Evolutionary conservation across 2,888 invertebrate genomes (phyloP), one percentile per base, ranked within the genome.

Genomic region (Noctua fimbriata): DNA sequence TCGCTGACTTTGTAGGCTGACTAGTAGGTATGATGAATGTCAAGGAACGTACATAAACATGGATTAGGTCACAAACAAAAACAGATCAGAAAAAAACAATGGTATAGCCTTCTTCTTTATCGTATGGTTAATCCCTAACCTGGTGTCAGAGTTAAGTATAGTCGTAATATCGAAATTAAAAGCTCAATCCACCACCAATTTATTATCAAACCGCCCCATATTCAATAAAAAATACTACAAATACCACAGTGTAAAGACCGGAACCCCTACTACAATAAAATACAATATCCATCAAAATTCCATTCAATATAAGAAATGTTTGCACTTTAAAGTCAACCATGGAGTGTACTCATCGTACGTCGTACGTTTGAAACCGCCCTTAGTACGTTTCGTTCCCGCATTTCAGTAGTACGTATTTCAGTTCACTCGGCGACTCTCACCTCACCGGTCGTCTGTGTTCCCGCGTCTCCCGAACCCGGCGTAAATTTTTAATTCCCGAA

Each of bases 401-500:
- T 86, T 86, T 87, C 52, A 74, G 66, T 28, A 80, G 77, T 82
- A 44, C 44, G 44, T 67, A 78, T 66, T 89, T 88, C 90, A 89
- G 87, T 89, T 85, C 91, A 91, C 92, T 91, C 91, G 89, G 84
- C 88, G 88, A 79, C 87, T 77, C 86, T 77, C 77, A 84, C 77
- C 80, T 74, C 76, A 84, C 69, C 82, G 82, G 87, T 83, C 83
- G 86, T 83, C 78, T 89, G 89, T 88, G 89, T 82, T 73, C 79
- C 79, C 87, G 77, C 78, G 75, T 52, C 55, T 73, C 78, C 76
- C 69, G 77, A 80, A 75, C 82, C 72, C 90, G 78, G 89, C 94
- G 95, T 95, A 92, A 95, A 96, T 96, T 95, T 94, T 96, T 95
- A 95, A 95, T 95, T 89, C 89, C 90, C 91, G 89, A 91, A 89